A percentile compares a stretch with the other conserved stretches of the same genome.
phyloP scores from a whole-genome alignment of 2,888 invertebrate species.

The Microctonus brassicae region DNA sequence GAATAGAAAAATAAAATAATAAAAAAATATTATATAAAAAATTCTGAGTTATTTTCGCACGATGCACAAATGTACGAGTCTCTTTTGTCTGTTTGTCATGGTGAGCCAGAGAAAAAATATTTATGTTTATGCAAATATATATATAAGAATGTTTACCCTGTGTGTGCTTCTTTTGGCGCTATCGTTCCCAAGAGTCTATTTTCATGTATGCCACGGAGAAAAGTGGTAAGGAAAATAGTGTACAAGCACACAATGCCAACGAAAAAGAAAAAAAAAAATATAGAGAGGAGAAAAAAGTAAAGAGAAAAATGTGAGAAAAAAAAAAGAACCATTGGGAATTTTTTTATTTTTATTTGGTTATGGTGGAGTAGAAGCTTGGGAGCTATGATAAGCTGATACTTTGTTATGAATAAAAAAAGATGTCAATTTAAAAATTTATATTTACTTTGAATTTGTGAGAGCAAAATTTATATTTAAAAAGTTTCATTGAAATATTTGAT shows the following conservation, averaged over 20 bases:
- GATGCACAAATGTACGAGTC: no score
- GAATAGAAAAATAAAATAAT: no score
- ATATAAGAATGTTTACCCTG: neutral
- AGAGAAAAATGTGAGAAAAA: neutral
- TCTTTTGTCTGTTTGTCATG: no score
- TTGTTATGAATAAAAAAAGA: neutral
- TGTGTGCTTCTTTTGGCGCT: neutral
- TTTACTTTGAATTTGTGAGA: no score
- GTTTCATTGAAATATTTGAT: no score
- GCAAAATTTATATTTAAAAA: no score
- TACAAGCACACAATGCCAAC: neutral
- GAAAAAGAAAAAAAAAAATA: neutral
- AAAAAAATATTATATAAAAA: no score
- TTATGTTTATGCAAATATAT: neutral
- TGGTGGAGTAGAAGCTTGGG: neutral
- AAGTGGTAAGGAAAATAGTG: neutral
- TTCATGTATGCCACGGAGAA: neutral
- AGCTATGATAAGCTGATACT: neutral
- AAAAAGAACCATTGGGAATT: neutral
- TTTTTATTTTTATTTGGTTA: neutral
- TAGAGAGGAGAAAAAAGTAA: no score
- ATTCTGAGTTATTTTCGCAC: no score
- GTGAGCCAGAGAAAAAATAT: no score
- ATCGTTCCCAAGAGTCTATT: neutral
- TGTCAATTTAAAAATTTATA: neutral